Conservation (phyloP, 2,888 invertebrate species). For the Choreutis nemorana region DNA sequence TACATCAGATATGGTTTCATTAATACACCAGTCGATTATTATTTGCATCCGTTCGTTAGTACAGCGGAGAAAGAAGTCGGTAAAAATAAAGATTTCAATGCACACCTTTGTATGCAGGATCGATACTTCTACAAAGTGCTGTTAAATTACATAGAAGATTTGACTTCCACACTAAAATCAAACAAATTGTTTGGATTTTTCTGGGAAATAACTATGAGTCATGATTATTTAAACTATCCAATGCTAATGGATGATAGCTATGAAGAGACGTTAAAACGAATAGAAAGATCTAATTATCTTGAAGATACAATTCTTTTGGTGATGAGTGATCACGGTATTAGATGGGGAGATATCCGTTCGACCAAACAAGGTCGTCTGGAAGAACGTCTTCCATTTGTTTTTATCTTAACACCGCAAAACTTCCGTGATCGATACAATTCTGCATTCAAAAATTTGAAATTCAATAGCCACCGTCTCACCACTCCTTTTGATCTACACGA, state of each 20-base stretch:
- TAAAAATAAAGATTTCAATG: slow-evolving; percentile 69
- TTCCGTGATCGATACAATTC: slow-evolving; percentile 69
- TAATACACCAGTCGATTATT: slow-evolving; percentile 85
- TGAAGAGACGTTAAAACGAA: slow-evolving; percentile 60
- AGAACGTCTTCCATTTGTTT: slow-evolving; percentile 85
- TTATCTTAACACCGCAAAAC: slow-evolving; percentile 75
- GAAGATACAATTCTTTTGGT: slow-evolving; percentile 75
- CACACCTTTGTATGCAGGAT: slow-evolving; percentile 74
- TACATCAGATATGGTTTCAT: slow-evolving; percentile 80
- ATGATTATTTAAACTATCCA: slow-evolving; percentile 85
- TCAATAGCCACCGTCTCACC: slow-evolving; percentile 74
- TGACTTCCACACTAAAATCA: slow-evolving; percentile 64
- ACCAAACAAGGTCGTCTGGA: slow-evolving; percentile 90
- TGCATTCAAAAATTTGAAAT: slow-evolving; percentile 70
- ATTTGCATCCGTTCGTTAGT: slow-evolving; percentile 76
- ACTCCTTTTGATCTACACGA: slow-evolving; percentile 85
- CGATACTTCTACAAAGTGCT: slow-evolving; percentile 75
- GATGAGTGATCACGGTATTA: slow-evolving; percentile 90
- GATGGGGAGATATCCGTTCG: slow-evolving; percentile 83
- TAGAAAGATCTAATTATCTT: slow-evolving; percentile 61
- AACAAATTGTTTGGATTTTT: slow-evolving; percentile 81
- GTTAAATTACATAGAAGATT: slow-evolving; percentile 73
- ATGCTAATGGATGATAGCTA: slow-evolving; percentile 75
- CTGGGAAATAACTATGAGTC: slow-evolving; percentile 85
- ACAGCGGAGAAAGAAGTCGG: slow-evolving; percentile 74